Evolutionary conservation across 2,113 vertebrate genomes (phyloP).

Genomic region (Eublepharis macularius): DNA sequence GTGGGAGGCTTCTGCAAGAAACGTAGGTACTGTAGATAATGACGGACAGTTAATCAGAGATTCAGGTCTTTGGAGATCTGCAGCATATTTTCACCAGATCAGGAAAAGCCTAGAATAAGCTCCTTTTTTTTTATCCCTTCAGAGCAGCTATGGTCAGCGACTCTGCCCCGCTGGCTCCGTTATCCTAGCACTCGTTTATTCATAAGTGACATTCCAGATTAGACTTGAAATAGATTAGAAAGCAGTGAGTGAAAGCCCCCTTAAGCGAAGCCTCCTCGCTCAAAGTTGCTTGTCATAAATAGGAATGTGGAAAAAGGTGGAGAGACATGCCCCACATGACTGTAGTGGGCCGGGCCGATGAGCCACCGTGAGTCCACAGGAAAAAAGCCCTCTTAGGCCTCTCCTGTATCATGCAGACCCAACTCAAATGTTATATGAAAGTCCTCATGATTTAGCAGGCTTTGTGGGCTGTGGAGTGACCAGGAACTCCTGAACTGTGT

Average conservation of each 20-base stretch:
- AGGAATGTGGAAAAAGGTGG: too few relatives aligned
- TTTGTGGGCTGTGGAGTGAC: too few relatives aligned
- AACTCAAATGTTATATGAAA: too few relatives aligned
- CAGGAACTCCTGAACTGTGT: too few relatives aligned
- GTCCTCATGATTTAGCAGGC: too few relatives aligned
- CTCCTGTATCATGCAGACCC: too few relatives aligned
- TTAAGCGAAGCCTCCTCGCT: not conserved
- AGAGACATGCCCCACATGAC: too few relatives aligned
- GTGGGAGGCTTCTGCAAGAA: not conserved
- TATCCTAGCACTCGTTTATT: too few relatives aligned
- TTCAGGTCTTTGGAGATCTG: not conserved
- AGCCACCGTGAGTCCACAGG: too few relatives aligned
- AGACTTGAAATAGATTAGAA: not conserved
- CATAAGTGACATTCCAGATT: not conserved
- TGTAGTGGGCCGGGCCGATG: too few relatives aligned
- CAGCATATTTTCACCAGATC: not conserved
- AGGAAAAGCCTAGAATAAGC: not conserved
- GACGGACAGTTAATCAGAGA: not conserved
- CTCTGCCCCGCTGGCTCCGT: not conserved
- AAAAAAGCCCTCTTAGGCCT: too few relatives aligned
- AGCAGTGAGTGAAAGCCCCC: not conserved
- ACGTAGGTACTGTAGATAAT: not conserved
- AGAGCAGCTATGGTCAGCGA: too few relatives aligned
- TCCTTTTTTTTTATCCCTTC: not conserved
- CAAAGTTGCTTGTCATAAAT: not conserved